Base-by-base conservation (phyloP, 2,888 invertebrate species). In the Hypercompe scribonia region DNA sequence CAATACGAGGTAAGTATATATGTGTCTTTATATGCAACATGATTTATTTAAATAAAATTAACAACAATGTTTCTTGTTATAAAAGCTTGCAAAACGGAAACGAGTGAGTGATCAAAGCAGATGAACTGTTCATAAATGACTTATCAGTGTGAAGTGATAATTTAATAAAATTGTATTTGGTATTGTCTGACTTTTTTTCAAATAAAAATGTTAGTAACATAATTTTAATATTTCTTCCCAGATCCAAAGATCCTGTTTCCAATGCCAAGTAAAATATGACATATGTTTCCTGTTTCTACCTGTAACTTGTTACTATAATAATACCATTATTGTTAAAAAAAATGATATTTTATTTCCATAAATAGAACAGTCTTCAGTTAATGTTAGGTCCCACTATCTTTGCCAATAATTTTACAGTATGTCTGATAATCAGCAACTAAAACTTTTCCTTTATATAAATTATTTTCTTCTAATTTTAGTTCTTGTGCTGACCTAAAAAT, bases 61-160 rank as follows among this genome's bases (percentile, higher is more conserved):
- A 94, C 82, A 78, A 87, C 81, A n/a, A 86, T 73, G 85, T 92
- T 94, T 93, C 92, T 93, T 91, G 87, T 92, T 90, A 91, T 89
- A 91, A 93, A 94, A 95, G 94, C 94, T 93, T 93, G 93, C 94
- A 93, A 94, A 94, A 94, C 84, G 94, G 93, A 87, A 93, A 91
- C 91, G 88, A 90, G 92, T 90, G 93, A 90, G 92, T 92, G 92
- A 90, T 86, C 87, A 89, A 90, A 91, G 91, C 85, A 76, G 86
- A 86, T 88, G 83, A 88, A 90, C 88, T 87, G 76, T 82, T 83
- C 71, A 71, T 70, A 68, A 82, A 85, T 88, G 87, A 88, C 87
- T 84, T 80, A 85, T 83, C 77, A 89, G 91, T 92, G 91, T 92
- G 92, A 89, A 92, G 92, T 93, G 92, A 84, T 86, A 81, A 84